Conservation (phyloP, 2,797 vertebrate genomes). For the Melanogrammus aeglefinus region DNA sequence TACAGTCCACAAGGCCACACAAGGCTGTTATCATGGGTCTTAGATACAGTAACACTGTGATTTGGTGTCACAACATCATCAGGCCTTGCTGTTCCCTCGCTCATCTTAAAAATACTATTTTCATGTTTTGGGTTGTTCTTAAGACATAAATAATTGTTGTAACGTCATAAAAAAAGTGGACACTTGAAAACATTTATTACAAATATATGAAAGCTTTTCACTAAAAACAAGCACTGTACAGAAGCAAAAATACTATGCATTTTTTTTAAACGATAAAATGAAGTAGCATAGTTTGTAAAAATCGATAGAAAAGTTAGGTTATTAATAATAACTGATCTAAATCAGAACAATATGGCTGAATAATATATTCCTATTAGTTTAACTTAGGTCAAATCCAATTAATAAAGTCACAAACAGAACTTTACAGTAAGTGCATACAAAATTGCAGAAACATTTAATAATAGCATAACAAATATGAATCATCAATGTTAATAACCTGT, state of each 20-base stretch:
- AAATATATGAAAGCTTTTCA: not conserved
- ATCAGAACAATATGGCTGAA: not conserved
- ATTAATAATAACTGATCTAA: not conserved
- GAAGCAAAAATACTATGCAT: not conserved
- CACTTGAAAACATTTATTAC: slow-evolving; percentile 8
- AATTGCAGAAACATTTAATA: not conserved
- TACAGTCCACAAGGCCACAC: not conserved
- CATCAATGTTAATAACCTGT: not conserved
- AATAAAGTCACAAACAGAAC: not conserved
- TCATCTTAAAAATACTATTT: not conserved
- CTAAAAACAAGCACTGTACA: not conserved
- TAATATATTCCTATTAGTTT: not conserved
- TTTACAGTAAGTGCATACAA: not conserved
- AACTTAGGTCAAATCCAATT: not conserved
- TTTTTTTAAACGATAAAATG: not conserved
- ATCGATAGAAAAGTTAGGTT: not conserved
- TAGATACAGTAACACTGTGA: not conserved
- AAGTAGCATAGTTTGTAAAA: not conserved
- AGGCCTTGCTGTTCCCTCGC: not conserved
- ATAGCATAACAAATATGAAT: not conserved
- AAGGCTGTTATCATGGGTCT: slow-evolving; percentile 2
- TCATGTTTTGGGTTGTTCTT: slow-evolving; percentile 1
- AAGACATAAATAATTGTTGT: not conserved
- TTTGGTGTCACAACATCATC: slow-evolving; percentile 1
- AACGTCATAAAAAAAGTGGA: not conserved